Base-by-base conservation (phyloP, 2,888 invertebrate species). In the Helobdella robusta region DNA sequence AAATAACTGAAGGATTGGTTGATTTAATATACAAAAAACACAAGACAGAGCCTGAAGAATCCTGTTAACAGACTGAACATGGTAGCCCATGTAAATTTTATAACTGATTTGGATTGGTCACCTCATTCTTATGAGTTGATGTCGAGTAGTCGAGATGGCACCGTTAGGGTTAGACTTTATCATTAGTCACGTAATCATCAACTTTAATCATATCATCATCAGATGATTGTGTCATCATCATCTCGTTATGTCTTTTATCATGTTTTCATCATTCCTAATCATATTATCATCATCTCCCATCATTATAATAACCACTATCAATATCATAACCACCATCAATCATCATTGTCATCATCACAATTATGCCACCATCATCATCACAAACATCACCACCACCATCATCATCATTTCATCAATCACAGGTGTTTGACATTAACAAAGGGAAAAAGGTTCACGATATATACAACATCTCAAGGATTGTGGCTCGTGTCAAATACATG, bases 91-190 rank as follows among this genome's bases (percentile, higher is more conserved):
- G 18, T 32, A 18, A 56, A 32, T n/a, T 30, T 56, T n/a, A 56
- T 56, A n/a, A 56, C 28, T 30, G 56, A 56, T 15, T 30, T 56
- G 8, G 56, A 56, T 56, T 56, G 56, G 56, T 56, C 56, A 30
- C 56, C 56, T 30, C 20, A 28, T 4, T 25, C 28, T 8, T n/a
- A 56, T 3, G 28, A 56, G 28, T 25, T 56, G 1, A 28, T 56
- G 5, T 25, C 56, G 20, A 30, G 56, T 30, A n/a, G 25, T 28
- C 28, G 28, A 32, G 56, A 56, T 28, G 32, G 56, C 32, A 30
- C 28, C 32, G 20, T 56, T 25, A 56, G 32, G 56, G 56, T 20
- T 30, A 5, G 25, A n/a, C n/a, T 56, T 30, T n/a, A 30, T 56
- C 30, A 11, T 56, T 28, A 56, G 15, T 30, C 15, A 11, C 11